Evolutionary conservation across 1,140 invertebrate species (phyloP).

Genomic region (Sipha flava): DNA sequence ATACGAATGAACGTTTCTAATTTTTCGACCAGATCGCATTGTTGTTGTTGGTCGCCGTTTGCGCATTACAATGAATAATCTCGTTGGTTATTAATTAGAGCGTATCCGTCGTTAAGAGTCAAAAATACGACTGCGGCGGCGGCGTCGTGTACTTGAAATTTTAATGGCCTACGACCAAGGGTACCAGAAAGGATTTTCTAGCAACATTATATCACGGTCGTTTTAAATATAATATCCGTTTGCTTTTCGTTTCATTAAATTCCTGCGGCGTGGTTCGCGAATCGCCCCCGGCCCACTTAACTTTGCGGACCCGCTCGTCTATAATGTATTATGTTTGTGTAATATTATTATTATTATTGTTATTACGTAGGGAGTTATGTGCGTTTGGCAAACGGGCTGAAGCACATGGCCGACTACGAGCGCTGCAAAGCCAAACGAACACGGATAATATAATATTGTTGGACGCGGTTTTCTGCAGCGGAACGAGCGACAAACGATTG

Average conservation of each 20-base stretch:
- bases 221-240: slow-evolving; percentile 21
- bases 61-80: no score
- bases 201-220: background rate
- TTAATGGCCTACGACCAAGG: background rate
- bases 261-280: background rate
- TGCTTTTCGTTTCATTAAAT: background rate
- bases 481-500: no score
- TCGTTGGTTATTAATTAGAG: background rate
- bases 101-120: background rate
- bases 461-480: no score
- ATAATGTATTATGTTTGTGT: no score
- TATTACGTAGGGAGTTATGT: no score
- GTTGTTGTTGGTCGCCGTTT: no score
- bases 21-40: no score
- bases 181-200: background rate
- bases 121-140: background rate
- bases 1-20: no score
- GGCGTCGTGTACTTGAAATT: background rate
- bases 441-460: no score
- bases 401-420: background rate
- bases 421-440: no score
- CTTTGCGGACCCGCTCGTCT: background rate
- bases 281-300: background rate
- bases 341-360: no score
- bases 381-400: background rate